Percentiles rank a stretch among this genome's conserved stretches.
phyloP scores from a whole-genome alignment of 2,797 vertebrate species.

The Muraenolepis orangiensis region DNA sequence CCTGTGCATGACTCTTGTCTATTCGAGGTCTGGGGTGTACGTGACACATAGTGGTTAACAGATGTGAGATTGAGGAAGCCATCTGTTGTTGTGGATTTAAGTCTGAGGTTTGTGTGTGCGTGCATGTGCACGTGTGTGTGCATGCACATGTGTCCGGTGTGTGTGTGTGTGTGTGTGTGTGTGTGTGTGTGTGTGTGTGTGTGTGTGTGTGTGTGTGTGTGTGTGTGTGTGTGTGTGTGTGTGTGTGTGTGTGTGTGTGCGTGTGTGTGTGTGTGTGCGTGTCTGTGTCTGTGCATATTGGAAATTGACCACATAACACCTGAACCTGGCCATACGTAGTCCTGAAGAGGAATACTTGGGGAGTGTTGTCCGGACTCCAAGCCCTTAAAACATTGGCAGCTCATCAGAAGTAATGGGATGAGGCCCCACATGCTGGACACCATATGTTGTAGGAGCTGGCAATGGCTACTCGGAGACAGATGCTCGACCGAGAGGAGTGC shows the following conservation, averaged over 20 bases:
- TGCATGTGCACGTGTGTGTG: too few species aligned
- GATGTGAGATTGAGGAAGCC: too few species aligned
- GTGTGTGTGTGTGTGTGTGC: not conserved
- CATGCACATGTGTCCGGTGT: too few species aligned
- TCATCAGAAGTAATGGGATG: constrained; percentile 60
- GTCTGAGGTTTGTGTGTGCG: not conserved
- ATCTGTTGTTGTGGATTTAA: too few species aligned
- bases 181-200: not conserved
- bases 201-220: not conserved
- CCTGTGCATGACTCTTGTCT: not conserved
- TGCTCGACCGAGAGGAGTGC: constrained; percentile 50
- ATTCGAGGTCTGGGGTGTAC: not conserved
- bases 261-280: not conserved
- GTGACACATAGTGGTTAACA: too few species aligned
- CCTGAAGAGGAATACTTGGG: constrained; percentile 30
- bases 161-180: not conserved
- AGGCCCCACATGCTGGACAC: constrained; percentile 47
- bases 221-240: not conserved
- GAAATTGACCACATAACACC: too few species aligned
- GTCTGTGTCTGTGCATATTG: not conserved
- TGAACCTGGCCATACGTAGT: constrained; percentile 31
- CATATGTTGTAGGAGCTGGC: constrained; percentile 50
- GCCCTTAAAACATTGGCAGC: constrained; percentile 54
- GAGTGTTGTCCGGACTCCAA: constrained; percentile 38
- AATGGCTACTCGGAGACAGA: constrained; percentile 50